phyloP scores from a whole-genome alignment of 2,888 invertebrate species.

The Eupelmus urozonus region DNA sequence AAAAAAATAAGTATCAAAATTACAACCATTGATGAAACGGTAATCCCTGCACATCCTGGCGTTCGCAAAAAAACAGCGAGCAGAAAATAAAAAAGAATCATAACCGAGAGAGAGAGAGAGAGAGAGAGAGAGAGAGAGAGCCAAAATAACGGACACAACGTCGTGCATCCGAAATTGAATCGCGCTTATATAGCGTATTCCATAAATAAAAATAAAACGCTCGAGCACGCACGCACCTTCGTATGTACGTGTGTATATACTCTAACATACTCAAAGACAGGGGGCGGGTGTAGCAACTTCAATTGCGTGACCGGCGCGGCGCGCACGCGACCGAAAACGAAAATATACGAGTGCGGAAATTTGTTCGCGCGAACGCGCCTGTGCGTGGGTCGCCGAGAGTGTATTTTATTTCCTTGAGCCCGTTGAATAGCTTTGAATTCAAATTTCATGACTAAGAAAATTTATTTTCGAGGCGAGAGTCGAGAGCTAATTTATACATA shows the following conservation, averaged over 20 bases:
- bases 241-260: background rate
- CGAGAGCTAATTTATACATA: too few species aligned
- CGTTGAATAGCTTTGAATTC: too few species aligned
- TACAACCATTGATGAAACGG: too few species aligned
- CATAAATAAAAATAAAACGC: conserved; percentile 38
- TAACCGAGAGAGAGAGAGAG: background rate
- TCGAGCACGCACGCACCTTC: background rate
- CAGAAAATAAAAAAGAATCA: too few species aligned
- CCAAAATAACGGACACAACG: too few species aligned
- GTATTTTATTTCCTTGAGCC: background rate
- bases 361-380: background rate
- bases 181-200: background rate
- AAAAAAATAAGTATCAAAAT: too few species aligned
- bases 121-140: background rate
- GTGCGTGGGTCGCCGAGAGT: background rate
- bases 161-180: too few species aligned
- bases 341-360: conserved; percentile 8
- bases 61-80: too few species aligned
- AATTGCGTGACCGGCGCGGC: conserved; percentile 30
- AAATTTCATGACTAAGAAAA: background rate
- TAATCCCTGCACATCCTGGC: too few species aligned
- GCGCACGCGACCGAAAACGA: conserved; percentile 19
- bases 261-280: background rate
- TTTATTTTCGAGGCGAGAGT: too few species aligned
- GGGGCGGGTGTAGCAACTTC: conserved; percentile 31